Percentiles rank a stretch among this genome's conserved stretches.
phyloP scores from a whole-genome alignment of 2,113 vertebrate genomes.

The Morone saxatilis region DNA sequence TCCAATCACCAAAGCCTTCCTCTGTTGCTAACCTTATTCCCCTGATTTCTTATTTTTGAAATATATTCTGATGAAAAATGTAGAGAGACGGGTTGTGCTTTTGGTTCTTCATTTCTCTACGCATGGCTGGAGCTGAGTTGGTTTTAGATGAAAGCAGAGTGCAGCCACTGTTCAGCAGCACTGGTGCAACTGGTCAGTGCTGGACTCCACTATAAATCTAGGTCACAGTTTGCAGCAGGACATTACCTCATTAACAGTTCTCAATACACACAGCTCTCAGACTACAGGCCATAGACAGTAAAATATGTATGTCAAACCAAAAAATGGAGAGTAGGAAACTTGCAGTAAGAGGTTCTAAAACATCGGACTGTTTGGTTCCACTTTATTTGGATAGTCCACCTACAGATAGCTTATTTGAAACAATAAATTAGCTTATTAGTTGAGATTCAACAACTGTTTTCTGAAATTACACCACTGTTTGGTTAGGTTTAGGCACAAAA shows the following conservation, averaged over 20 bases:
- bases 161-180: constrained; percentile 34
- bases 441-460: no score
- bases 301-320: neutral
- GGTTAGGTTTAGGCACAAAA: no score
- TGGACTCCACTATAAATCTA: constrained; percentile 69
- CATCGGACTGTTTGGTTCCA: neutral
- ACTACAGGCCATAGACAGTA: neutral
- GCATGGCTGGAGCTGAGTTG: constrained; percentile 52
- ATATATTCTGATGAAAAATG: constrained; percentile 13
- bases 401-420: no score
- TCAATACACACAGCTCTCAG: constrained; percentile 24
- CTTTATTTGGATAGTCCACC: neutral
- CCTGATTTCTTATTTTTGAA: neutral
- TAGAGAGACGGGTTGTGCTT: constrained; percentile 2
- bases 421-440: no score
- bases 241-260: constrained; percentile 65
- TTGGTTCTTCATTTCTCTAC: constrained; percentile 41
- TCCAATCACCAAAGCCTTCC: neutral
- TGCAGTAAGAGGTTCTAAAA: neutral
- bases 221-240: constrained; percentile 76
- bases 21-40: neutral
- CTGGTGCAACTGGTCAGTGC: constrained; percentile 60
- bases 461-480: no score
- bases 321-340: neutral
- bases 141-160: constrained; percentile 56